phyloP scores from a whole-genome alignment of 2,797 vertebrate species.

The Enteromius unitaeniatus region DNA sequence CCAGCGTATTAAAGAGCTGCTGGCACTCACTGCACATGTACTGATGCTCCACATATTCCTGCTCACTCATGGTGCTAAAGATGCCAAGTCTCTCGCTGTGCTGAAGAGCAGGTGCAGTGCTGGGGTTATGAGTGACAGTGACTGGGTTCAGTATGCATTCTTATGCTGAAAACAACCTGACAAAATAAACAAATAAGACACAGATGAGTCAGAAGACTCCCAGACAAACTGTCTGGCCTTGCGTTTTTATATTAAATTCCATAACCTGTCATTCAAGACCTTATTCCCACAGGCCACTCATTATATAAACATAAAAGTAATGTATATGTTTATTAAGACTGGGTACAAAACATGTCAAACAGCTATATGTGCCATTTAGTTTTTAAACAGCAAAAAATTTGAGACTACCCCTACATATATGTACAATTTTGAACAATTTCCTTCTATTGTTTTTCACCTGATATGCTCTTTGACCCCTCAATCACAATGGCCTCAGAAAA shows the following conservation, averaged over 20 bases:
- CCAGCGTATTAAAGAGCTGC: constrained; percentile 86
- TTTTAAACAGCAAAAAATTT: background rate
- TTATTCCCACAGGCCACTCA: background rate
- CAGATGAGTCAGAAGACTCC: background rate
- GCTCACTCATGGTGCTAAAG: constrained; percentile 74
- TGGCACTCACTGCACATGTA: constrained; percentile 95
- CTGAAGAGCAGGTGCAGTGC: constrained; percentile 20
- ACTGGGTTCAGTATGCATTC: constrained; percentile 2
- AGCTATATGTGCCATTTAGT: background rate
- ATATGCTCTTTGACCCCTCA: background rate
- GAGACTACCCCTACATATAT: background rate
- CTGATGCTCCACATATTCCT: constrained; percentile 88
- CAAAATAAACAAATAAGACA: background rate
- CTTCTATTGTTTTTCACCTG: background rate
- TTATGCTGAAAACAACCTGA: constrained; percentile 54
- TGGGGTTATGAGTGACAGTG: constrained; percentile 13
- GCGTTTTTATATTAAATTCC: background rate
- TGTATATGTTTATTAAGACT: background rate
- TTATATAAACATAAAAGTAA: background rate
- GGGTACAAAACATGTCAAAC: background rate
- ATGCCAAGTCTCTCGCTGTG: constrained; percentile 15
- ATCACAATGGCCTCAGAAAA: background rate
- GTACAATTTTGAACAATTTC: background rate
- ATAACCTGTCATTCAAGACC: background rate
- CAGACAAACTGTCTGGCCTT: background rate